Evolutionary conservation across 2,113 vertebrate species (phyloP), one percentile per base, ranked within the genome.

Genomic region (Prunella himalayana): DNA sequence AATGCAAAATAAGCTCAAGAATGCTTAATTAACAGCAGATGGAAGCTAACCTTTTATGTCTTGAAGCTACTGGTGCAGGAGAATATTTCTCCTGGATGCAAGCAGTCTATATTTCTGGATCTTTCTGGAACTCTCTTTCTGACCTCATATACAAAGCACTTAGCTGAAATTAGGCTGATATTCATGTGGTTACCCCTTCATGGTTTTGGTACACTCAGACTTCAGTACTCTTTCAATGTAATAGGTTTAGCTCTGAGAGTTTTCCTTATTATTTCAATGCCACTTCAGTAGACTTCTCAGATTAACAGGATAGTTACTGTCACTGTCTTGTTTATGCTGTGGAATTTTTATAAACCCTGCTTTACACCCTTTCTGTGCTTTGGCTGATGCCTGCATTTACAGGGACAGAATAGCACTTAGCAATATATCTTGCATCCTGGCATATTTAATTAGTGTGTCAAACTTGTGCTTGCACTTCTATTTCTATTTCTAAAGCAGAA

Each of bases 391-490:
- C 81, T 81, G 53, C 70, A 77, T 92, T 95, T 70, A 39, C 37
- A 76, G 76, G 71, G 80, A 61, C 51, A 94, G 72, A 80, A 79
- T 59, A 75, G 75, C 79, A 82, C 51, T 94, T 90, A 89, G 91
- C 68, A 94, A 44, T 94, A 87, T 72, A 79, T 70, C 78, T 71
- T 93, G 44, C 49, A 95, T 90, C 21, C 37, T 60, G 56, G 54
- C 75, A 75, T 35, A 82, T 95, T 96, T 88, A 96, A 95, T 95
- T 91, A 94, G 64, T 80, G 60, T 86, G 87, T 95, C 90, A 96
- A 95, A 91, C 41, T 96, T 93, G 69, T 49, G 84, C 54, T 88
- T 84, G 86, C 49, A 64, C 82, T 95, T 95, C 83, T 71, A 61
- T 75, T 84, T 92, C 77, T 94, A 30, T 81, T 95, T 93, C 84